phyloP scores from a whole-genome alignment of 2,113 vertebrate species.

The Pituophis catenifer region DNA sequence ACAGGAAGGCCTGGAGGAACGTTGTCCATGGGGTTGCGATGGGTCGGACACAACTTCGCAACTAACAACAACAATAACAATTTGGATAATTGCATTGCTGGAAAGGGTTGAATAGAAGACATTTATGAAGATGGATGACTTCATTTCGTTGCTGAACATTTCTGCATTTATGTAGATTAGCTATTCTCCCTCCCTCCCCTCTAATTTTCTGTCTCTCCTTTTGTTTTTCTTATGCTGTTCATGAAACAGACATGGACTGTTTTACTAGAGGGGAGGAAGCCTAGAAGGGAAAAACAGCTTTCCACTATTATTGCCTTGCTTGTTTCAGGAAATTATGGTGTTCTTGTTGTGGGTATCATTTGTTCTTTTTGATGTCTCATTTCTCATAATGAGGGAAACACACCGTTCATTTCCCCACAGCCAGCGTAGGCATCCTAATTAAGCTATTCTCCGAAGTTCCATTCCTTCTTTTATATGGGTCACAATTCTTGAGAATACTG shows the following conservation, averaged over 20 bases:
- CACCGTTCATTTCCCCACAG: slow-evolving; percentile 14
- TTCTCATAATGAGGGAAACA: background rate
- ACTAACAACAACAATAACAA: background rate
- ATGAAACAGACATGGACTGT: background rate
- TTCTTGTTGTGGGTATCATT: background rate
- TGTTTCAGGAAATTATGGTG: slow-evolving; percentile 17
- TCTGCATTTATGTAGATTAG: slow-evolving; percentile 17
- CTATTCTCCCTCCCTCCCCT: background rate
- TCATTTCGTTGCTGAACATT: background rate
- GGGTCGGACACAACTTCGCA: too few species aligned
- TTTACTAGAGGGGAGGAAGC: background rate
- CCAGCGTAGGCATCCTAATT: background rate
- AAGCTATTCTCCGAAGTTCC: background rate
- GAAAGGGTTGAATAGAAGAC: slow-evolving; percentile 42
- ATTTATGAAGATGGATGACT: slow-evolving; percentile 37
- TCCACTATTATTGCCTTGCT: background rate
- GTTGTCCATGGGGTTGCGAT: too few species aligned
- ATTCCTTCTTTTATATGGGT: background rate
- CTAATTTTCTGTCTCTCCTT: background rate
- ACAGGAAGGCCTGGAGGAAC: too few species aligned
- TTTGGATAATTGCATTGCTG: slow-evolving; percentile 40
- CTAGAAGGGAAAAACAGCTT: slow-evolving; percentile 31
- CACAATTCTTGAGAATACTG: background rate
- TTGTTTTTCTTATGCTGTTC: background rate
- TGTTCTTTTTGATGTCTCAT: background rate